Percentiles rank a stretch among this genome's conserved stretches.
Conservation (phyloP, 1,140 invertebrate species). For the Dermatophagoides farinae region DNA sequence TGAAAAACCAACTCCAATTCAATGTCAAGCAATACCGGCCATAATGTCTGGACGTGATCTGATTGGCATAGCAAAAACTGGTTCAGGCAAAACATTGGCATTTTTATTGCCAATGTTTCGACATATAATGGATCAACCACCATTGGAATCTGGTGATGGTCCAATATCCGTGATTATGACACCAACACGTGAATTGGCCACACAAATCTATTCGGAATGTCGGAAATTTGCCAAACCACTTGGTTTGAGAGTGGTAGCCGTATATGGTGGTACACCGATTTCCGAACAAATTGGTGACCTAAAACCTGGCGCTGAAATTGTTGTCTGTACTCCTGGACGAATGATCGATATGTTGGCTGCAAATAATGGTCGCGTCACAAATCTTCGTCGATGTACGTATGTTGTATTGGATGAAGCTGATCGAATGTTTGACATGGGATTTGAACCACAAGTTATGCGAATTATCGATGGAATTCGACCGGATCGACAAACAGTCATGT, state of each 20-base stretch:
- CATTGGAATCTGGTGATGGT: constrained; percentile 81
- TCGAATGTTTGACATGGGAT: constrained; percentile 99
- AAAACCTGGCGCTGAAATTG: constrained; percentile 91
- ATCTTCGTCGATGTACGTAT: constrained; percentile 82
- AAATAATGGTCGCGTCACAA: constrained; percentile 91
- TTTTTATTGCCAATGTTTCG: constrained; percentile 96
- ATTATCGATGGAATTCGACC: constrained; percentile 94
- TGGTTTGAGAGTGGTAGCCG: constrained; percentile 70
- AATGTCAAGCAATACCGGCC: constrained; percentile 93
- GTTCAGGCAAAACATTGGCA: constrained; percentile 90
- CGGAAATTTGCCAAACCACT: constrained; percentile 57
- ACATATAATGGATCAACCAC: constrained; percentile 84
- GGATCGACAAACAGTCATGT: constrained; percentile 93
- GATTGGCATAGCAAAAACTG: constrained; percentile 96
- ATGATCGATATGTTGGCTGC: constrained; percentile 99
- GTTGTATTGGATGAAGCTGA: constrained; percentile 97
- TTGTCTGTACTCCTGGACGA: constrained; percentile 93
- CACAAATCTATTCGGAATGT: constrained; percentile 96
- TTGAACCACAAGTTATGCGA: constrained; percentile 94
- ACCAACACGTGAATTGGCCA: constrained; percentile 89
- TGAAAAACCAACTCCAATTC: constrained; percentile 96
- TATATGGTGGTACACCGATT: constrained; percentile 92
- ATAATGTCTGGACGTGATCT: constrained; percentile 91
- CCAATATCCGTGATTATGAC: constrained; percentile 94
- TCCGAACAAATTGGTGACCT: constrained; percentile 88